Evolutionary conservation across 2,888 invertebrate genomes (phyloP), one percentile per base, ranked within the genome.

Genomic region (Caenorhabditis sinica): DNA sequence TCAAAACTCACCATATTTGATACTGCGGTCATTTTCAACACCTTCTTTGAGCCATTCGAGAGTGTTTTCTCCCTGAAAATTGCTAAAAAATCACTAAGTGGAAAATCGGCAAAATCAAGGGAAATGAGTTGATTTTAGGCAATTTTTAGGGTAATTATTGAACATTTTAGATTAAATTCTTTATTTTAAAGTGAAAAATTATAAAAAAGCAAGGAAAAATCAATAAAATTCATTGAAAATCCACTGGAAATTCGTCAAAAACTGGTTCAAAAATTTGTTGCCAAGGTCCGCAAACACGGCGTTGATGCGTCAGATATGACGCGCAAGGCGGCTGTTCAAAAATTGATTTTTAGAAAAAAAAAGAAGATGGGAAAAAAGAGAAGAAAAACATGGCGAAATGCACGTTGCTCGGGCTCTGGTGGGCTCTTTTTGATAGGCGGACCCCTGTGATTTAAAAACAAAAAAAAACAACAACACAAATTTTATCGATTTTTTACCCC

Each of bases 11-110:
- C 82, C 76, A 82, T 71, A 60, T 75, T 75, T 20, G 69, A 71
- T 72, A 82, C 72, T 45, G 82, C 82, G 20, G 82, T 76, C 82
- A 82, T 82, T 76, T 30, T 69, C 15, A 13, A 30, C 11, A 13
- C 43, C 33, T 30, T n/a, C 8, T 5, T 20, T 49, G 40, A 33
- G 17, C 17, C 73, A 65, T 74, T 20, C 13, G 33, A 61, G 1
- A 33, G 4, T n/a, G 8, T 40, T 6, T 53, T 25, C 8, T 33
- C 8, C 23, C 74, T 74, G 72, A 45, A 72, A 72, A 33, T 17
- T 28, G 23, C 3, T 2, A 43, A 17, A 58, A 71, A 28, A 17
- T 40, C 20, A 28, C 5, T 49, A 6, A 11, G 13, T 2, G 11
- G 8, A 40, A 40, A 40, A 40, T 11, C 2, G 40, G 40, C 8